phyloP scores from a whole-genome alignment of 2,888 invertebrate species.

The Pseudococcus jackbeardsleyi region DNA sequence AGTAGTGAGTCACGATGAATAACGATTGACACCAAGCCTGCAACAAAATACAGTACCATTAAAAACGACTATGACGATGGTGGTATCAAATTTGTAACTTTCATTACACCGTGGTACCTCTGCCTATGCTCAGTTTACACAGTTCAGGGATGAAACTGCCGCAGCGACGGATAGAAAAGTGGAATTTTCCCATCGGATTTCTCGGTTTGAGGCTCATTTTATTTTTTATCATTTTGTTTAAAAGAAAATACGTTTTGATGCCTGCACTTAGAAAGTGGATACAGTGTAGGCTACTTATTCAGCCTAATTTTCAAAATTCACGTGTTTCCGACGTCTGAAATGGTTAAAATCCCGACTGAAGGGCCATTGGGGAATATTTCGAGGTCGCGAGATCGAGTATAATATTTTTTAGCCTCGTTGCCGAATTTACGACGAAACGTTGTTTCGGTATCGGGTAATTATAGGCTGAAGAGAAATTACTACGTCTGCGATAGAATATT shows the following conservation, averaged over 20 bases:
- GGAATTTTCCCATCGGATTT: not conserved
- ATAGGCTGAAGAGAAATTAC: too few species aligned
- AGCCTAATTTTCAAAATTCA: not conserved
- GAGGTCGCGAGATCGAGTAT: not conserved
- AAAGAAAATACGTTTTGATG: not conserved
- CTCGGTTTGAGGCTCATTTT: not conserved
- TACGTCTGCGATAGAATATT: too few species aligned
- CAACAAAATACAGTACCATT: slow-evolving; percentile 68
- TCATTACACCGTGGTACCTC: too few species aligned
- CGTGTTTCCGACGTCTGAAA: not conserved
- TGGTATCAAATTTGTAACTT: not conserved
- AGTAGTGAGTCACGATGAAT: slow-evolving; percentile 87
- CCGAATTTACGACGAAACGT: not conserved
- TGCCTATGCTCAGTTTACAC: too few species aligned
- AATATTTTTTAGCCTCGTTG: not conserved
- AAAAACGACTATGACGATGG: not conserved
- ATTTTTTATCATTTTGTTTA: not conserved
- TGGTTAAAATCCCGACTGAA: not conserved
- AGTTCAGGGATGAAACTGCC: not conserved
- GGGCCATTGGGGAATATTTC: not conserved
- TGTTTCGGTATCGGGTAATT: too few species aligned
- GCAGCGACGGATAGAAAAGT: not conserved
- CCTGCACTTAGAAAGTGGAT: not conserved
- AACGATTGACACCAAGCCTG: slow-evolving; percentile 86
- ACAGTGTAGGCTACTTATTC: not conserved